Conservation (phyloP, 2,888 invertebrate species). For the Chesias legatella region DNA sequence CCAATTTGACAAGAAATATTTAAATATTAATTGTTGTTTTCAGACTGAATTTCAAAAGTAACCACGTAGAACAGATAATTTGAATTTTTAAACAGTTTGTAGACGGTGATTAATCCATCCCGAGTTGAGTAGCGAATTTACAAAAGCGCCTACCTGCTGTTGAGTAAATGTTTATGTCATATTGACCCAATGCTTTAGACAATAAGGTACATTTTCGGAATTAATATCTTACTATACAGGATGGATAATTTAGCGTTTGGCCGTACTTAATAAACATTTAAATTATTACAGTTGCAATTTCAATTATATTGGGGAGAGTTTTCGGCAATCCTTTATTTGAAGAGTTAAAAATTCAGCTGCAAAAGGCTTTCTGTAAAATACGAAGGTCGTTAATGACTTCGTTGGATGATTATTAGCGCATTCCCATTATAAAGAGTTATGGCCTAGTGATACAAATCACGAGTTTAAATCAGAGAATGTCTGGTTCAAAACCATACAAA, state of each 20-base stretch:
- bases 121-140: conserved; percentile 13
- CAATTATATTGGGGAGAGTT: background rate
- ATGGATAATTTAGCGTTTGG: conserved; percentile 2
- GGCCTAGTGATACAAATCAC: no score
- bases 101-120: conserved; percentile 52
- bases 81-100: conserved; percentile 62
- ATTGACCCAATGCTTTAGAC: no score
- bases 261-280: conserved; percentile 5
- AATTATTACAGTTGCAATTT: conserved; percentile 11
- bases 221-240: no score
- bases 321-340: conserved; percentile 2
- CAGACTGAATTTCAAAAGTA: conserved; percentile 46
- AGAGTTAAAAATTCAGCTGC: background rate
- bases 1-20: conserved; percentile 33
- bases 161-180: no score
- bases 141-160: conserved; percentile 23
- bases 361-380: no score
- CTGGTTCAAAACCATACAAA: no score
- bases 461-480: no score
- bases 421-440: no score
- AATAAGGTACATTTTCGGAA: no score
- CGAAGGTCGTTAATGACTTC: no score
- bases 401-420: no score
- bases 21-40: conserved; percentile 56
- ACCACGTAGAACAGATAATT: conserved; percentile 54